These are phyloP conservation scores for Takifugu bimaculatus DNA, from an alignment of 2,113 vertebrate genomes.

Conservation along the genomic window DNA sequence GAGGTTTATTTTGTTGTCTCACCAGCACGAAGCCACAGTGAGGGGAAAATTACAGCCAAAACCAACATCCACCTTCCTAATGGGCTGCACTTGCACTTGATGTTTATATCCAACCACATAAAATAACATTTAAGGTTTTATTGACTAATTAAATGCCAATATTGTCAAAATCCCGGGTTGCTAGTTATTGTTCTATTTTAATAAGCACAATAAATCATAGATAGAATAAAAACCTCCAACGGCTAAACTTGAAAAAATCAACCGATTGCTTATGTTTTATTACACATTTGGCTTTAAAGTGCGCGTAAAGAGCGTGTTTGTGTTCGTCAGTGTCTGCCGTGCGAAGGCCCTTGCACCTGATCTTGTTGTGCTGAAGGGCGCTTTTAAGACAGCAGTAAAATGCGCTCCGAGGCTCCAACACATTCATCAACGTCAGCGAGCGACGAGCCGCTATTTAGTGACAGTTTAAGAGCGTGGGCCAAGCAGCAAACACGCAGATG, in stretches of 20 bases:
- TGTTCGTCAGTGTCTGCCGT: slow-evolving; percentile 42
- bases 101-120: slow-evolving; percentile 25
- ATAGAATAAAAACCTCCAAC: too few relatives aligned
- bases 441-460: slow-evolving; percentile 71
- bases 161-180: slow-evolving; percentile 1
- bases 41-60: slow-evolving; percentile 5
- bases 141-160: slow-evolving; percentile 16
- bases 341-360: slow-evolving; percentile 42
- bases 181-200: background rate
- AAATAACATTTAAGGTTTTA: slow-evolving; percentile 19
- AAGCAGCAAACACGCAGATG: slow-evolving; percentile 64
- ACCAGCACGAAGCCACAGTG: slow-evolving; percentile 18
- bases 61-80: slow-evolving; percentile 25
- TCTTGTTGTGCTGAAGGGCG: slow-evolving; percentile 53
- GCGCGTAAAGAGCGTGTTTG: slow-evolving; percentile 20
- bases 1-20: background rate
- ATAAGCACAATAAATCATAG: too few relatives aligned
- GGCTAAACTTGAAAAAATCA: slow-evolving; percentile 1
- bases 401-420: slow-evolving; percentile 70
- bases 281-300: slow-evolving; percentile 5
- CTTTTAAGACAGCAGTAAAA: slow-evolving; percentile 78
- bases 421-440: slow-evolving; percentile 80
- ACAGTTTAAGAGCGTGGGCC: slow-evolving; percentile 63
- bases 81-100: slow-evolving; percentile 18
- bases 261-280: slow-evolving; percentile 8